Conservation (phyloP, 2,888 invertebrate genomes). For the Deilephila elpenor region DNA sequence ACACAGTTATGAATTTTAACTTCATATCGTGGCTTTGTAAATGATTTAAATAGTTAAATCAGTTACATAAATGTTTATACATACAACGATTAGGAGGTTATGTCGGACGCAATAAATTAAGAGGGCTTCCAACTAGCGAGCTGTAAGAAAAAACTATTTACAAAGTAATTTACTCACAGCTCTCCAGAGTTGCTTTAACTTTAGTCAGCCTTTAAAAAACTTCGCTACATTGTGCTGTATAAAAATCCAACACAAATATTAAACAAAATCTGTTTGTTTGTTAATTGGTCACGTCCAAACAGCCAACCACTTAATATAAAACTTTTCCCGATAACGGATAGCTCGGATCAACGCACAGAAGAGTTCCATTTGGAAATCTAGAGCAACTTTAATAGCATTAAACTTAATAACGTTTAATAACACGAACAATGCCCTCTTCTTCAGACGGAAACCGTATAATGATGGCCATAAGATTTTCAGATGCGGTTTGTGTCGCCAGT, state of each 20-base stretch:
- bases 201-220: neutral
- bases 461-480: constrained; percentile 4
- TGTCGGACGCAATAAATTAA: neutral
- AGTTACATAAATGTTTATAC: neutral
- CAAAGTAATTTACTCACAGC: neutral
- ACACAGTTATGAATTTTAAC: no score
- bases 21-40: no score
- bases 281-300: constrained; percentile 13
- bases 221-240: neutral
- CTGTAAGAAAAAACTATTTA: neutral
- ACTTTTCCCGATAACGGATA: neutral
- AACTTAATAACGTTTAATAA: constrained; percentile 6
- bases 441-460: constrained; percentile 9
- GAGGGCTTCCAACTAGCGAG: neutral
- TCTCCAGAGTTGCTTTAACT: constrained; percentile 1
- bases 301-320: neutral
- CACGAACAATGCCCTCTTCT: constrained; percentile 13
- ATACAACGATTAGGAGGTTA: neutral
- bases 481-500: constrained; percentile 1
- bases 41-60: no score
- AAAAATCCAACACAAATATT: neutral
- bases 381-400: constrained; percentile 8
- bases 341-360: neutral
- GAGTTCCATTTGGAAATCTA: constrained; percentile 15
- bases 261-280: neutral